Evolutionary conservation across 2,797 vertebrate genomes (phyloP), one percentile per base, ranked within the genome.

Genomic region (Characodon lateralis): DNA sequence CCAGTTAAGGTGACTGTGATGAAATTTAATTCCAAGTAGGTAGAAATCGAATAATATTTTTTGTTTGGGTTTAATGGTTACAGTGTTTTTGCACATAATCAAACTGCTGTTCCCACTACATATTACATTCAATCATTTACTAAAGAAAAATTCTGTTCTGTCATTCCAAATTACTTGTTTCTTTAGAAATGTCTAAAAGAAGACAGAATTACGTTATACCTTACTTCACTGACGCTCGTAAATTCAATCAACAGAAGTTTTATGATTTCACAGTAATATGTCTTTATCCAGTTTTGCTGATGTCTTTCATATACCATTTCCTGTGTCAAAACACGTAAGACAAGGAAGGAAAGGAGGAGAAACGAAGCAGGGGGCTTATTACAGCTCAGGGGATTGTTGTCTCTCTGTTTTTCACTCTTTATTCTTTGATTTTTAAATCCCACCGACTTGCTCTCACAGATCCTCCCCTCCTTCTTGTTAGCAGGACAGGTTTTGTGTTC

Each of bases 401-500:
- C 75, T 87, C 74, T 88, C 87, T 85, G 65, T 90, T 85, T 83
- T 74, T 84, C 83, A 86, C 65, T 74, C 73, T 74, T 72, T 71
- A 79, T 84, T 80, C 75, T 78, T 87, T 90, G 72, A 77, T 86
- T 87, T 89, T 83, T 86, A 84, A 90, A 85, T 86, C 86, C 77
- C 81, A 66, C 71, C 22, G 78, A 79, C 81, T 81, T 78, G 69
- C 73, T 79, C 83, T 77, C 39, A 0, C 72, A 74, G 71, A 76
- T 66, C 50, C 35, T 71, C 72, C n/a, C 55, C 78, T 35, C 31
- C 75, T 72, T 84, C 86, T 84, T 89, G 87, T 91, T 89, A 90
- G 86, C 83, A 78, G 87, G 83, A 89, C 86, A 84, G 79, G 72
- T 84, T 88, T 91, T 91, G 81, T 90, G 88, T 88, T 89, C 87